Conservation (phyloP, 2,113 vertebrate genomes). For the Danio rerio region DNA sequence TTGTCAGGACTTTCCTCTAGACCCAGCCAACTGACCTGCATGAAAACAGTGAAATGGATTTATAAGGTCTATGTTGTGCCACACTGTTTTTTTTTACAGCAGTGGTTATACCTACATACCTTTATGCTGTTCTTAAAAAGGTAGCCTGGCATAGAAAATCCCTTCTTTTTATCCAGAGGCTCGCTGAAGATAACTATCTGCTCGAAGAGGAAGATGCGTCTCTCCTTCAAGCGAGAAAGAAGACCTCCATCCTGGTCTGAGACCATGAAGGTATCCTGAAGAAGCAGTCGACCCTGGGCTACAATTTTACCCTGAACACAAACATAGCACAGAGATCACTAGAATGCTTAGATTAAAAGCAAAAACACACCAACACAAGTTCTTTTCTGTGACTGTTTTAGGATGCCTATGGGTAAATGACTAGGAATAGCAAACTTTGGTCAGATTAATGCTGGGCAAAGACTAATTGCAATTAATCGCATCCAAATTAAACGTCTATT, state of each 20-base stretch:
- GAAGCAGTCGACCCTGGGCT: conserved; percentile 93
- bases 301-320: conserved; percentile 93
- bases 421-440: too few species aligned
- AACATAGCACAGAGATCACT: background rate
- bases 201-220: conserved; percentile 95
- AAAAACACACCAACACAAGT: background rate
- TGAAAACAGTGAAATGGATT: background rate
- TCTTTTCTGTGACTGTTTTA: too few species aligned
- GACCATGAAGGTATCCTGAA: conserved; percentile 96
- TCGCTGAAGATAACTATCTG: conserved; percentile 99
- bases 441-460: too few species aligned
- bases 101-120: conserved; percentile 68
- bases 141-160: conserved; percentile 94
- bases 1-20: conserved; percentile 92
- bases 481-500: too few species aligned
- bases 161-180: conserved; percentile 97
- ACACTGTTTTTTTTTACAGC: background rate
- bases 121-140: conserved; percentile 98
- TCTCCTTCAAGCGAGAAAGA: conserved; percentile 93
- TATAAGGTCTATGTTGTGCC: background rate
- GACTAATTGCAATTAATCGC: too few species aligned
- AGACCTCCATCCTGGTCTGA: conserved; percentile 92
- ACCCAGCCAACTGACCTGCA: conserved; percentile 94
- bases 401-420: too few species aligned
- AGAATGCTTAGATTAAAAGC: too few species aligned